Conservation (phyloP, 2,797 vertebrate species). For the Crax fasciolata region DNA sequence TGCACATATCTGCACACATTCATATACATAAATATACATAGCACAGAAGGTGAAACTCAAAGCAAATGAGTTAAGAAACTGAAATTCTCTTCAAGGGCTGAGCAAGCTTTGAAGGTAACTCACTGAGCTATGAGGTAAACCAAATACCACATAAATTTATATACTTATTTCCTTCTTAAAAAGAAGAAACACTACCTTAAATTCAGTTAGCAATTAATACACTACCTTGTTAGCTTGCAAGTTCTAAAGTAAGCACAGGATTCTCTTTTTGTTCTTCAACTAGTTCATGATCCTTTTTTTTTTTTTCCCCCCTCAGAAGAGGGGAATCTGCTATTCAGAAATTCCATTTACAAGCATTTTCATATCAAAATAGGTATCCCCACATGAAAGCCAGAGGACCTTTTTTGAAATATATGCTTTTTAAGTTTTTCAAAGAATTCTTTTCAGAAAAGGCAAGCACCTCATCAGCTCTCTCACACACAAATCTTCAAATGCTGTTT, state of each 20-base stretch:
- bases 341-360: conserved; percentile 63
- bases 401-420: conserved; percentile 68
- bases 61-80: conserved; percentile 31
- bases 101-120: conserved; percentile 34
- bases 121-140: conserved; percentile 14
- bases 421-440: conserved; percentile 76
- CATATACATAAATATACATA: conserved; percentile 22
- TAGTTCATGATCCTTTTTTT: neutral
- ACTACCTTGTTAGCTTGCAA: conserved; percentile 1
- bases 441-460: conserved; percentile 73
- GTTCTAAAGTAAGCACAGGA: conserved; percentile 8
- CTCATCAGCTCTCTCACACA: conserved; percentile 67
- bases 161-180: neutral
- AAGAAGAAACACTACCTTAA: neutral
- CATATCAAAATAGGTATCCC: conserved; percentile 69
- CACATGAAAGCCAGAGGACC: conserved; percentile 53
- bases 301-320: neutral
- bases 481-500: conserved; percentile 72
- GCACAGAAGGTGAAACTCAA: conserved; percentile 47
- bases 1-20: conserved; percentile 46
- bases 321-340: neutral
- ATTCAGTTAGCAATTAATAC: conserved; percentile 45
- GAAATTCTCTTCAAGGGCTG: conserved; percentile 34
- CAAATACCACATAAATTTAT: neutral
- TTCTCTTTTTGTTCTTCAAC: conserved; percentile 15